phyloP scores from a whole-genome alignment of 2,113 vertebrate species.

The Actenoides hombroni region DNA sequence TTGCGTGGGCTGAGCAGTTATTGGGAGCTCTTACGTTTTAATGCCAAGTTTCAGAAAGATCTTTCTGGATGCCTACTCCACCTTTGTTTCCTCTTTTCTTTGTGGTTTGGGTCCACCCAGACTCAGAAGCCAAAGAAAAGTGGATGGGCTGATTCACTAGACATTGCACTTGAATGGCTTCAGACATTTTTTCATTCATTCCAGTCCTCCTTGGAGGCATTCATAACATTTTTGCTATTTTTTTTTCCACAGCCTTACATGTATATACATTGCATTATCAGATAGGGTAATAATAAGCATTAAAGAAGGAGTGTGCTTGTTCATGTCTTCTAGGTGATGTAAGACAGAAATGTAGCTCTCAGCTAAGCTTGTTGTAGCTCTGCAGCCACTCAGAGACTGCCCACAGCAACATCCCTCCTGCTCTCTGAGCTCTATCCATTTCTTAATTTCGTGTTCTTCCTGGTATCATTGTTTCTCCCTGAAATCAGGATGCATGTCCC shows the following conservation, averaged over 20 bases:
- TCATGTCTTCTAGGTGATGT: background rate
- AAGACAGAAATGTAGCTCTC: background rate
- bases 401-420: background rate
- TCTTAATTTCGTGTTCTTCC: background rate
- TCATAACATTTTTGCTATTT: background rate
- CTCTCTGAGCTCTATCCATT: background rate
- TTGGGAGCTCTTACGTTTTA: slow-evolving; percentile 4
- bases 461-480: background rate
- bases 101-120: slow-evolving; percentile 51
- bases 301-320: slow-evolving; percentile 2
- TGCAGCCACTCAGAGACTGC: background rate
- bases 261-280: background rate
- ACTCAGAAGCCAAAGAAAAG: slow-evolving; percentile 35
- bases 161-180: background rate
- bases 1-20: slow-evolving; percentile 19
- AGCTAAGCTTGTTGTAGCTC: background rate
- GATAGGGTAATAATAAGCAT: background rate
- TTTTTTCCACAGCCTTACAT: background rate
- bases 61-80: slow-evolving; percentile 28
- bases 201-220: slow-evolving; percentile 16
- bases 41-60: slow-evolving; percentile 49
- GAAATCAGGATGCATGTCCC: background rate
- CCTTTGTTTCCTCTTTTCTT: slow-evolving; percentile 56
- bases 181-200: slow-evolving; percentile 53
- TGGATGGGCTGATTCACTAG: slow-evolving; percentile 34